Evolutionary conservation across 2,888 invertebrate genomes (phyloP).

Genomic region (Tetranychus piercei): DNA sequence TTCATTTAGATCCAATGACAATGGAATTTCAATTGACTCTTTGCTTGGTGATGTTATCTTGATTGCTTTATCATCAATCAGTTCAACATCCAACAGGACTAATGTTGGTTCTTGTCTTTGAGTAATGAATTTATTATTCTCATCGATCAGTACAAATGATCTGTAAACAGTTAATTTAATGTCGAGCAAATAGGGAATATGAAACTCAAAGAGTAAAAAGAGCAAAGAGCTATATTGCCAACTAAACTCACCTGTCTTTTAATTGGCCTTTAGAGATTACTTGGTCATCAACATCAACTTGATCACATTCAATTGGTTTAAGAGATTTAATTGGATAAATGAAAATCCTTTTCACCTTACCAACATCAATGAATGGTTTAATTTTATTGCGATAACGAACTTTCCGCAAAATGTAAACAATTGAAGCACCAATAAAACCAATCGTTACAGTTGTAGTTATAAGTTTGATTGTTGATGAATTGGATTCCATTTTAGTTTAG

Average conservation of each 20-base stretch:
- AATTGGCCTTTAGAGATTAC: background rate
- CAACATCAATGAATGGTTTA: background rate
- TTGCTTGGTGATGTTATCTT: background rate
- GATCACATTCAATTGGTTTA: background rate
- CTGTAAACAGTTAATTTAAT: background rate
- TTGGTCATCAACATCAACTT: background rate
- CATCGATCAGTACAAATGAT: constrained; percentile 12
- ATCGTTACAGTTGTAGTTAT: background rate
- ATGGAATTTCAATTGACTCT: background rate
- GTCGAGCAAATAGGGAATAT: no score
- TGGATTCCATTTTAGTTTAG: background rate
- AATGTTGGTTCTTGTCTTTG: constrained; percentile 14
- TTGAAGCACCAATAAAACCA: background rate
- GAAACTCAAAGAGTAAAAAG: background rate
- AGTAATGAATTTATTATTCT: constrained; percentile 9
- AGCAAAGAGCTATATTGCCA: background rate
- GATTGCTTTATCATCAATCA: background rate
- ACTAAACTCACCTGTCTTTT: background rate
- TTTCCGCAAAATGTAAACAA: background rate
- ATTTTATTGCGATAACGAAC: background rate
- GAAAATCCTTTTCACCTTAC: background rate
- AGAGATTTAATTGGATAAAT: constrained; percentile 6
- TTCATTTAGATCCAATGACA: background rate
- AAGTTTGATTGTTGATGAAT: background rate
- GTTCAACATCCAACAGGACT: constrained; percentile 9